Base-by-base conservation (phyloP, 2,888 invertebrate genomes). In the Panzeria rudis region DNA sequence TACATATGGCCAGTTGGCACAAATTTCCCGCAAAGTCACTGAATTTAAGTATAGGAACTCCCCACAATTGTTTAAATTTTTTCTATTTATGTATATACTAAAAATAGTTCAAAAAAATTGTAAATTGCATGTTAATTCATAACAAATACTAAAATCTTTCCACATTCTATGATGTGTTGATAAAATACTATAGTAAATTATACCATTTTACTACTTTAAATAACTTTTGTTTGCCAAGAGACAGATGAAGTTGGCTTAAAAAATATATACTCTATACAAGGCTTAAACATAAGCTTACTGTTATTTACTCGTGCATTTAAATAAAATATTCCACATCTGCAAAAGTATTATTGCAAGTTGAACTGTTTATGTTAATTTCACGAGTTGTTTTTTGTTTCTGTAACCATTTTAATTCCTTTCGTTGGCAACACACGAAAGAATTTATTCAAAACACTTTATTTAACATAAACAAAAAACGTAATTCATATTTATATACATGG, bases 311-410 rank as follows among this genome's bases (percentile, higher is more conserved):
- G 7, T 66, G 29, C 25, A 76, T 20, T 64, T 52, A 7, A 68
- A 68, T 50, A 68, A 35, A 59, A 59, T 64, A 56, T 47, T 71
- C 41, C 32, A 66, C 56, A 44, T 62, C 41, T n/a, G 38, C 66
- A 41, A 32, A 29, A 52, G 17, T 35, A 50, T 44, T 64, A 69
- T 44, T 77, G 15, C 17, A 61, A 64, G 11, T 71, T 71, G 25
- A 59, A 61, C 25, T 54, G n/a, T 72, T 81, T 75, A 81, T 81
- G 81, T 69, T 81, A 69, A 81, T 75, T 68, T 81, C 62, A 35
- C 44, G 59, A 25, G 44, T 54, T 52, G 8, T 44, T 61, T n/a
- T 20, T 71, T 50, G 47, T 61, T n/a, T n/a, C 1, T 61, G 23
- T 11, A 23, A 15, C 41, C 13, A 25, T 35, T 38, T 15, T 17